These are phyloP conservation scores for Pelodiscus sinensis DNA, from an alignment of 2,113 vertebrate genomes.

Conservation along the genomic window DNA sequence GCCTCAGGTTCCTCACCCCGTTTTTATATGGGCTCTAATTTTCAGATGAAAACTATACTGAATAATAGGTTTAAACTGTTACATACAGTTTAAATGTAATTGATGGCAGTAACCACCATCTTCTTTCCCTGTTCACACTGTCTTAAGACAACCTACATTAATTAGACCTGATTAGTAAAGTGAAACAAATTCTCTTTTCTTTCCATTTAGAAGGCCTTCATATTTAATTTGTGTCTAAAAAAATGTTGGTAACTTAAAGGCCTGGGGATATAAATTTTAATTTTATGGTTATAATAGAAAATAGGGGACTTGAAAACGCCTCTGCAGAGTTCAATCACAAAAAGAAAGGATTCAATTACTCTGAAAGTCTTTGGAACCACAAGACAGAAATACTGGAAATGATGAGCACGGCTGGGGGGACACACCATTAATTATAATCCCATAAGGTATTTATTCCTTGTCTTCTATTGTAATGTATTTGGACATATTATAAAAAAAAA, in stretches of 20 bases:
- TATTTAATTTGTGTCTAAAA: conserved; percentile 60
- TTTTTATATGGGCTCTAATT: neutral
- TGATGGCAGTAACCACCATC: neutral
- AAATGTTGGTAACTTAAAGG: conserved; percentile 55
- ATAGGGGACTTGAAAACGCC: conserved; percentile 62
- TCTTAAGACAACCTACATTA: conserved; percentile 24
- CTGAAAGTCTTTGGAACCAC: conserved; percentile 49
- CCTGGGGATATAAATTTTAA: conserved; percentile 60
- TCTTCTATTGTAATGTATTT: conserved; percentile 44
- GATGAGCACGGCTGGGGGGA: conserved; percentile 53
- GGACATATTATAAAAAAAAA: conserved; percentile 62
- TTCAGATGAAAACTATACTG: neutral
- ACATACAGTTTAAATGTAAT: neutral
- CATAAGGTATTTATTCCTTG: conserved; percentile 49
- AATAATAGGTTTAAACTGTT: rapidly evolving
- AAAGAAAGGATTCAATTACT: conserved; percentile 76
- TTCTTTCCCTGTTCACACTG: neutral
- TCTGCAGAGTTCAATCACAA: conserved; percentile 66
- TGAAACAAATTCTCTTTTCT: conserved; percentile 35
- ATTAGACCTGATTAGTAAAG: conserved; percentile 47
- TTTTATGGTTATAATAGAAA: conserved; percentile 69
- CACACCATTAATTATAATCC: conserved; percentile 69
- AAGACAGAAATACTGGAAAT: conserved; percentile 61
- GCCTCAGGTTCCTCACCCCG: too few relatives aligned
- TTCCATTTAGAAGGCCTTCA: conserved; percentile 31